Evolutionary conservation across 2,888 invertebrate genomes (phyloP), one percentile per base, ranked within the genome.

Genomic region (Drosophila anomalata): DNA sequence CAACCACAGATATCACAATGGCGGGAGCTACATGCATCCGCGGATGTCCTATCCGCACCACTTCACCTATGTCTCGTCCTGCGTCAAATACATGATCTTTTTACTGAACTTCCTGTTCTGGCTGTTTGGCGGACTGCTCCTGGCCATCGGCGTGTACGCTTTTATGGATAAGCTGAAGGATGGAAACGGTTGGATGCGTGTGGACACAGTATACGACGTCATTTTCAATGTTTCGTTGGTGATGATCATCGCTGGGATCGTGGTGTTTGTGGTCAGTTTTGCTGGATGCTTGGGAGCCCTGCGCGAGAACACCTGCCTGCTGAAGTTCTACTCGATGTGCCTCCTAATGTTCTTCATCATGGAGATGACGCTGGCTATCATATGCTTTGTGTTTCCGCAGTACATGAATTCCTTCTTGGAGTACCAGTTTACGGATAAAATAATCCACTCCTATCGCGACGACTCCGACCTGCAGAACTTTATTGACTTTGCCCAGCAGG

Each of bases 401-500:
- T 95, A 96, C 20, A 95, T 98, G 92, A 96, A 97, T 89, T 95
- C 96, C 0, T 93, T 97, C 48, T 91, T 98, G 48, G 97, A 97
- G 90, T 95, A 95, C 79, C 96, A 96, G 72, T 96, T 98, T 88
- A 97, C 97, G 0, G 97, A 97, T 89, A 95, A 97, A 89, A 96
- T 97, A 24, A 97, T 98, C 57, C 96, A 97, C 88, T 96, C 96
- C 0, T 98, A 98, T 90, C 93, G 98, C 47, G 98, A 98, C 90
- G 98, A 98, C 92, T 95, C 96, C 0, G 98, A 98, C 92, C 93
- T 98, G 59, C 97, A 97, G 91, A 98, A 98, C 92, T 95, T 98
- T 75, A 98, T 98, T 74, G 98, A 98, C 91, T 98, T 97, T 92
- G 96, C 97, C 42, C 98, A 98, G 92, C 96, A 97, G 92, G 97